Evolutionary conservation across 2,797 vertebrate genomes (phyloP), one percentile per base, ranked within the genome.

Genomic region (Xyrichtys novacula): DNA sequence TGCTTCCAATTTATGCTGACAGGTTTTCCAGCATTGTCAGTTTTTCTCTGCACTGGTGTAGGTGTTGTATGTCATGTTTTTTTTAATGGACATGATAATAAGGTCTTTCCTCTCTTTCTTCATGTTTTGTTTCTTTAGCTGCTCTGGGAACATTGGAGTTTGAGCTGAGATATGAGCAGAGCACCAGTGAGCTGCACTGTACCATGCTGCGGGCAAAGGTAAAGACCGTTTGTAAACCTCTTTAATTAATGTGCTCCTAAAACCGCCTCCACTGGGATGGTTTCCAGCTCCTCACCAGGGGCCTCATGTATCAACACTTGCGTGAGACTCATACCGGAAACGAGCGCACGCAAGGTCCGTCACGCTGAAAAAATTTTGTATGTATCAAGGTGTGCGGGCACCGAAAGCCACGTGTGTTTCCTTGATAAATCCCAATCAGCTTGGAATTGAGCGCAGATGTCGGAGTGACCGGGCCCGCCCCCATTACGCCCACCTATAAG

Each of bases 71-170:
- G 56, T 63, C 34, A 0, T 15, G 36, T 25, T 47, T 29, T 43
- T 20, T 56, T 36, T 34, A 17, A 57, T n/a, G 39, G 23, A 64
- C 23, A 6, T 62, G 43, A 16, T 65, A 44, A 53, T 40, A 17
- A 25, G 48, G 10, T 46, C 14, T 61, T 25, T 62, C 8, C 22
- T 58, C 34, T 65, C 25, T 68, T 38, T 15, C n/a, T 42, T 14
- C 9, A 1, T 36, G 1, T 20, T 16, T 28, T 55, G 1, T 68
- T 17, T 39, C 60, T 31, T 17, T 77, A 96, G 95, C 95, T 5
- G 81, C 94, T 9, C 82, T 96, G 80, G 95, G 95, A 60, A 95
- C 83, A 0, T 85, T 96, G 88, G 95, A 96, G 83, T 96, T 96
- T 56, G 92, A 95, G 74, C 83, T 96, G 70, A 76, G 92, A 5